phyloP scores from a whole-genome alignment of 2,888 invertebrate genomes.

The Lamellibrachia satsuma region DNA sequence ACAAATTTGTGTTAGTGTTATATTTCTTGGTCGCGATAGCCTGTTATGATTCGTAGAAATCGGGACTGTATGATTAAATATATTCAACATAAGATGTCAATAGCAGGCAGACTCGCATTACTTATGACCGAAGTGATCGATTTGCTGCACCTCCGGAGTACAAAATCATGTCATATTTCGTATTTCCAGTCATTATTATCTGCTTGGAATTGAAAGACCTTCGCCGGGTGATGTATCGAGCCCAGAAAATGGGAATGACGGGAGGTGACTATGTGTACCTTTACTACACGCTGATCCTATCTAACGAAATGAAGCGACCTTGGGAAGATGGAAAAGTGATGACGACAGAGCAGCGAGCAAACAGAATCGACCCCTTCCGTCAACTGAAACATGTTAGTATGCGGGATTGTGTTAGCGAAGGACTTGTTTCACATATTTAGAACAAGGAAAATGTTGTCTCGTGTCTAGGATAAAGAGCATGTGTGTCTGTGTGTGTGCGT shows the following conservation, averaged over 20 bases:
- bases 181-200: slow-evolving; percentile 46
- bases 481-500: too few species aligned
- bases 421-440: background rate
- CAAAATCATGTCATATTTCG: background rate
- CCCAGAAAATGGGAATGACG: slow-evolving; percentile 44
- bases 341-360: background rate
- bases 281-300: slow-evolving; percentile 45
- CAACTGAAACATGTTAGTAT: background rate
- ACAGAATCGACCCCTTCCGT: background rate
- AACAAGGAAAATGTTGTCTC: too few species aligned
- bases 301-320: slow-evolving; percentile 43
- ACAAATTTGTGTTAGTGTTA: too few species aligned
- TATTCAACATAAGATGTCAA: background rate
- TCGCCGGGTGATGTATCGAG: slow-evolving; percentile 42
- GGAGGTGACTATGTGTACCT: slow-evolving; percentile 47
- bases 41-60: too few species aligned
- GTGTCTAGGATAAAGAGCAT: too few species aligned
- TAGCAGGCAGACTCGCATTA: background rate
- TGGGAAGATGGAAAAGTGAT: slow-evolving; percentile 40
- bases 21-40: too few species aligned
- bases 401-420: too few species aligned
- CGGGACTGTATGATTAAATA: background rate
- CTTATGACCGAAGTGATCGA: background rate
- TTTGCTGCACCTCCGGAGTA: background rate
- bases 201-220: slow-evolving; percentile 44